Evolutionary conservation across 2,888 invertebrate genomes (phyloP), one percentile per base, ranked within the genome.

Genomic region (Tinea semifulvella): DNA sequence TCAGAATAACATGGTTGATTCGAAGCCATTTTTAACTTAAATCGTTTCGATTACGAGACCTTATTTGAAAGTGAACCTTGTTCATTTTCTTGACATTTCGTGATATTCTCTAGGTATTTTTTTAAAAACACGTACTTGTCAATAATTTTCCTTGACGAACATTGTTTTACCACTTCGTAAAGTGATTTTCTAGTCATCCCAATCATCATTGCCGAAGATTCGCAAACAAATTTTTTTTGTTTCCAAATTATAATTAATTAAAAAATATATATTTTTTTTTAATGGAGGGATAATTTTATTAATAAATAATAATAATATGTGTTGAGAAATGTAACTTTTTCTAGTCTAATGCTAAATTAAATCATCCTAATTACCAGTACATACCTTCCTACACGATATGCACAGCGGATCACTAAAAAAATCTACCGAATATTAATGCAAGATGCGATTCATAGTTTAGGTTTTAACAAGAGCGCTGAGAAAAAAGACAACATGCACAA

Each of bases 21-120:
- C n/a, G n/a, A n/a, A n/a, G n/a, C n/a, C n/a, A n/a, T n/a, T n/a
- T n/a, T n/a, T n/a, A n/a, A n/a, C n/a, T n/a, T n/a, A n/a, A n/a
- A n/a, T n/a, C n/a, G n/a, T n/a, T n/a, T n/a, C n/a, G n/a, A n/a
- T n/a, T n/a, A n/a, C n/a, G n/a, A n/a, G n/a, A n/a, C n/a, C n/a
- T n/a, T n/a, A n/a, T n/a, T n/a, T n/a, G n/a, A n/a, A n/a, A 17
- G 11, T 28, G 6, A 16, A 27, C 43, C 43, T 28, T 27, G 16
- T 18, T 43, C 28, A 28, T 43, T 43, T 17, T 42, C 42, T 8
- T 22, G 42, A 14, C 13, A 25, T 42, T 43, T 43, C 4, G 43
- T 43, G 17, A 43, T 18, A 13, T 27, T 27, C 28, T 28, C 16
- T 8, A 43, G 27, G 10, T 28, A 6, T 10, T 27, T 18, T 28